Conservation (phyloP, 53 echinoderm and acorn worm genomes). For the Arbacia lixula region DNA sequence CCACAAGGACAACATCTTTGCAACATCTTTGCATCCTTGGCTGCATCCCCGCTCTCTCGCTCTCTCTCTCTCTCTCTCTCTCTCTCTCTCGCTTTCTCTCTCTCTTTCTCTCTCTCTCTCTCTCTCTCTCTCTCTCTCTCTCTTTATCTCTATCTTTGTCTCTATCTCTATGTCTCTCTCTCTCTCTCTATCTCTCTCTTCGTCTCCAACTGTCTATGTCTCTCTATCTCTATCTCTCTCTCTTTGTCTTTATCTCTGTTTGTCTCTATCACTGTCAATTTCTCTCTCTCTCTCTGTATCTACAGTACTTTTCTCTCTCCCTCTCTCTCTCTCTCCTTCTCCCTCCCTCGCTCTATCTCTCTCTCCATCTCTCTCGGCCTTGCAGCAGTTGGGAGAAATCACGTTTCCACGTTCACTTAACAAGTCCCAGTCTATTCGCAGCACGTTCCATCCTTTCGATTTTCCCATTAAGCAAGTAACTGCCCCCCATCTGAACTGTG, state of each 20-base stretch:
- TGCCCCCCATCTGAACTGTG: slow-evolving; percentile 13
- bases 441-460: slow-evolving; percentile 41
- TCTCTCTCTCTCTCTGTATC: too few species aligned
- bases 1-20: slow-evolving; percentile 24
- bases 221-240: too few species aligned
- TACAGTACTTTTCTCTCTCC: too few species aligned
- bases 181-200: too few species aligned
- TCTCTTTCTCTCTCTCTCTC: background rate
- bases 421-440: slow-evolving; percentile 27
- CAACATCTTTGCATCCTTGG: slow-evolving; percentile 21
- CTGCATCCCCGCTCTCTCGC: slow-evolving; percentile 14
- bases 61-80: slow-evolving; percentile 25
- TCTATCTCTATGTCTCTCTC: too few species aligned
- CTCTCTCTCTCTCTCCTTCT: too few species aligned
- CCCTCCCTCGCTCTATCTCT: too few species aligned
- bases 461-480: slow-evolving; percentile 27
- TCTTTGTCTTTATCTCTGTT: too few species aligned
- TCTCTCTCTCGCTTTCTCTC: too few species aligned
- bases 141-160: too few species aligned
- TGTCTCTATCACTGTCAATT: too few species aligned
- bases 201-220: too few species aligned
- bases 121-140: background rate
- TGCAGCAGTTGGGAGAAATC: slow-evolving; percentile 30
- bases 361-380: slow-evolving; percentile 27
- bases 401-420: slow-evolving; percentile 43